These are phyloP conservation scores for Eupristina koningsbergeri DNA, from an alignment of 1,140 invertebrate species.

Conservation along the genomic window DNA sequence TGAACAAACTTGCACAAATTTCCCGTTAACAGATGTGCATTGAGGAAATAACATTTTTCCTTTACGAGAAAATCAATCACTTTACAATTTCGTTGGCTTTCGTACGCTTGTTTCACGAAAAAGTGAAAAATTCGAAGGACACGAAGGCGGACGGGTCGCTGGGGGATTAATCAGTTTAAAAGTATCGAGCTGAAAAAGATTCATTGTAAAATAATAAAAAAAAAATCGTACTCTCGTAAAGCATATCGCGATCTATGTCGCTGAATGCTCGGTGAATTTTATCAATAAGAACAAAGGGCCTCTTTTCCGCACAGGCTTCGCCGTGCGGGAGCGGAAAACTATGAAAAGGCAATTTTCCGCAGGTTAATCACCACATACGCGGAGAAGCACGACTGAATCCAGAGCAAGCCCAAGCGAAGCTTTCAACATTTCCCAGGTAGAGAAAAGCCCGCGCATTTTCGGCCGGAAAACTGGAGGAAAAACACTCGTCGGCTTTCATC, in stretches of 20 bases:
- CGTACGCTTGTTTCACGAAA: neutral
- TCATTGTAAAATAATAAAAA: neutral
- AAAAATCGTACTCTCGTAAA: neutral
- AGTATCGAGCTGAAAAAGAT: neutral
- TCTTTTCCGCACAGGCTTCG: neutral
- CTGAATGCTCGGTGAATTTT: neutral
- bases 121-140: neutral
- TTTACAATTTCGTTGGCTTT: neutral
- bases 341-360: neutral
- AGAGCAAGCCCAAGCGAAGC: neutral
- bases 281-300: constrained; percentile 9
- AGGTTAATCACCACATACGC: constrained; percentile 5
- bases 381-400: neutral
- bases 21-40: neutral
- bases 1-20: neutral
- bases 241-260: neutral
- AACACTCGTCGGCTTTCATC: neutral
- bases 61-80: neutral
- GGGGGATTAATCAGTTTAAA: neutral
- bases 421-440: neutral
- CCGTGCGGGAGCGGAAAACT: neutral
- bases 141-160: neutral
- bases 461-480: neutral
- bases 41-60: neutral
- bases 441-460: neutral